These are phyloP conservation scores for Arion vulgaris DNA, from an alignment of 1,140 invertebrate genomes.

Conservation along the genomic window DNA sequence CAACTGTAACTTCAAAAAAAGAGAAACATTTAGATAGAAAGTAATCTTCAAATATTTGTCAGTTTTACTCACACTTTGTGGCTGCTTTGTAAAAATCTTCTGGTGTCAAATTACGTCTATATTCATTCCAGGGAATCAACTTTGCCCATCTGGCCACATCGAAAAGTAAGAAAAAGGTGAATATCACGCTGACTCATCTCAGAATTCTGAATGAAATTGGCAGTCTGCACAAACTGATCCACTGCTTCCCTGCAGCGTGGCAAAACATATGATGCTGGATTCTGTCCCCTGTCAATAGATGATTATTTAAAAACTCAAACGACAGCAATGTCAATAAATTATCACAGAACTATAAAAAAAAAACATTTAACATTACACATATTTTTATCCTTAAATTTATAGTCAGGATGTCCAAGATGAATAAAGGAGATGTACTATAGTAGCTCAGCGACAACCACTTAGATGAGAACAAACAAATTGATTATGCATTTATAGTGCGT, in stretches of 20 bases:
- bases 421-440: too few relatives aligned
- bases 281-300: constrained; percentile 6
- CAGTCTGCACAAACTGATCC: constrained; percentile 23
- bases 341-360: too few relatives aligned
- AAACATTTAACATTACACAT: too few relatives aligned
- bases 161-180: constrained; percentile 39
- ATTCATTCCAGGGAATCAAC: constrained; percentile 18
- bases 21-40: too few relatives aligned
- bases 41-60: too few relatives aligned
- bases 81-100: constrained; percentile 12
- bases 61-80: constrained; percentile 28
- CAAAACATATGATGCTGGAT: background rate
- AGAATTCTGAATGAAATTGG: constrained; percentile 8
- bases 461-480: too few relatives aligned
- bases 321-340: too few relatives aligned
- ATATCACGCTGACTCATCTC: constrained; percentile 18
- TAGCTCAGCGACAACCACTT: too few relatives aligned
- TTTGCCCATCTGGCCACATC: constrained; percentile 34
- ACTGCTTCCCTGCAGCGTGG: background rate
- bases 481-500: too few relatives aligned
- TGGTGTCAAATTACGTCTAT: background rate
- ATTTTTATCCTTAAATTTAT: too few relatives aligned
- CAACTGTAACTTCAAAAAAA: too few relatives aligned
- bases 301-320: background rate
- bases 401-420: too few relatives aligned